Evolutionary conservation across 2,797 vertebrate species (phyloP).

Genomic region (Cirrhinus mrigala): DNA sequence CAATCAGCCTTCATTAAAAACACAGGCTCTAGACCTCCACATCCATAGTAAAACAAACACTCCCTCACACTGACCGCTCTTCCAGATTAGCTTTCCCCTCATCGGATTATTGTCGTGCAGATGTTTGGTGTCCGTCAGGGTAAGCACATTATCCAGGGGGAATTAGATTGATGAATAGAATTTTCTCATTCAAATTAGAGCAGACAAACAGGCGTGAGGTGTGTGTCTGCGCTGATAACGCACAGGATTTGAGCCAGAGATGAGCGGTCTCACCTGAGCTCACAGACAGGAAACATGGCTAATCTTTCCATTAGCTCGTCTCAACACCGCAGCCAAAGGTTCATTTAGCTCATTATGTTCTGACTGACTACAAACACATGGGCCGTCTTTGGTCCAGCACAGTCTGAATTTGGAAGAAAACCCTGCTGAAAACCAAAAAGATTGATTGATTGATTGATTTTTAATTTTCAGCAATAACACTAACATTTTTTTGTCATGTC

Average conservation of each 20-base stretch:
- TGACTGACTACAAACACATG: constrained; percentile 21
- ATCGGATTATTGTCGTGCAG: constrained; percentile 75
- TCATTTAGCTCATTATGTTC: neutral
- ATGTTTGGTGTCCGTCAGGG: constrained; percentile 79
- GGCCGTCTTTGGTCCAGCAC: neutral
- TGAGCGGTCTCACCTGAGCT: constrained; percentile 46
- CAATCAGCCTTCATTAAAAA: constrained; percentile 33
- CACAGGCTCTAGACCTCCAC: constrained; percentile 5
- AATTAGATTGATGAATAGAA: constrained; percentile 75
- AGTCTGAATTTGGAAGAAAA: constrained; percentile 3
- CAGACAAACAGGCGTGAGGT: constrained; percentile 75
- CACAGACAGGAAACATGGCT: constrained; percentile 22
- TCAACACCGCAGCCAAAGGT: constrained; percentile 6
- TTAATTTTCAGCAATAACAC: too few species aligned
- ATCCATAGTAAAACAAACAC: constrained; percentile 14
- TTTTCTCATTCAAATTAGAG: constrained; percentile 75
- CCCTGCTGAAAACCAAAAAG: neutral
- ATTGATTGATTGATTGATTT: too few species aligned
- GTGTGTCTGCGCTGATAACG: constrained; percentile 70
- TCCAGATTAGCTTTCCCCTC: constrained; percentile 45
- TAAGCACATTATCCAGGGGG: constrained; percentile 67
- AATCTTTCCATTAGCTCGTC: constrained; percentile 38
- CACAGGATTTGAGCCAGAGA: constrained; percentile 29
- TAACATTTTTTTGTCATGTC: too few species aligned
- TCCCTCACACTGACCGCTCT: neutral